A percentile compares a stretch with the other conserved stretches of the same genome.
These are phyloP conservation scores for Crambe crambe DNA, from an alignment of 37 sponge, comb jelly and placozoan species.

Conservation along the genomic window DNA sequence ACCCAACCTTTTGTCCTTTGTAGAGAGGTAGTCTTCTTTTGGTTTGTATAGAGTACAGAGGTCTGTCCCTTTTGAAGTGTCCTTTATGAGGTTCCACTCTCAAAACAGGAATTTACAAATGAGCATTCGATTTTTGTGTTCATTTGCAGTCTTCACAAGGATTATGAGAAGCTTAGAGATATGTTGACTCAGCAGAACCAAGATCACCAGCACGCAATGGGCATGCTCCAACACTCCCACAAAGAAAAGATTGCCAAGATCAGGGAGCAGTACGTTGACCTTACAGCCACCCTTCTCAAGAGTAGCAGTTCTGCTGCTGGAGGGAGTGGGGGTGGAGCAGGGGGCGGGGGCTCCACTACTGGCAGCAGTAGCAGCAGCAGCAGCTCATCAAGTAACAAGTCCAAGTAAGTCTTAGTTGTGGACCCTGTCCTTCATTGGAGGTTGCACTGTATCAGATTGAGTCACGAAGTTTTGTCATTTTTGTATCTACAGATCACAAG, in stretches of 20 bases:
- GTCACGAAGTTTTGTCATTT: too few species aligned
- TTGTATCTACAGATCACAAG: not conserved
- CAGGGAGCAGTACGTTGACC: constrained; percentile 45
- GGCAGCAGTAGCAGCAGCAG: not conserved
- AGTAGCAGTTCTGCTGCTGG: not conserved
- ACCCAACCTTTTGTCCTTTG: too few species aligned
- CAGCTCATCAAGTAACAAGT: not conserved
- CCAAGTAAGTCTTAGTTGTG: not conserved
- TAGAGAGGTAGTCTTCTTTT: too few species aligned
- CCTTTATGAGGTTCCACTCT: too few species aligned
- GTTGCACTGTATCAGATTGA: too few species aligned
- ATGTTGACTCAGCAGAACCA: constrained; percentile 17
- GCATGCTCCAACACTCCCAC: constrained; percentile 36
- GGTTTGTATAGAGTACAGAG: too few species aligned
- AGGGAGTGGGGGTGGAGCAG: not conserved
- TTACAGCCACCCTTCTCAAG: constrained; percentile 36
- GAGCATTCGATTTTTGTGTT: too few species aligned
- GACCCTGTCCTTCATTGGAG: too few species aligned
- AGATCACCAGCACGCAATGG: constrained; percentile 50
- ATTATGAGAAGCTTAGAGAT: constrained; percentile 48
- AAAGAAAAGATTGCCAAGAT: constrained; percentile 47
- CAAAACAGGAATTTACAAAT: too few species aligned
- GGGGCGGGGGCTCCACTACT: not conserved
- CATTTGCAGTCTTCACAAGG: constrained; percentile 39
- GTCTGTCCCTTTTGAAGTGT: too few species aligned